Evolutionary conservation across 2,113 vertebrate genomes (phyloP), one percentile per base, ranked within the genome.

Genomic region (Myodes glareolus): DNA sequence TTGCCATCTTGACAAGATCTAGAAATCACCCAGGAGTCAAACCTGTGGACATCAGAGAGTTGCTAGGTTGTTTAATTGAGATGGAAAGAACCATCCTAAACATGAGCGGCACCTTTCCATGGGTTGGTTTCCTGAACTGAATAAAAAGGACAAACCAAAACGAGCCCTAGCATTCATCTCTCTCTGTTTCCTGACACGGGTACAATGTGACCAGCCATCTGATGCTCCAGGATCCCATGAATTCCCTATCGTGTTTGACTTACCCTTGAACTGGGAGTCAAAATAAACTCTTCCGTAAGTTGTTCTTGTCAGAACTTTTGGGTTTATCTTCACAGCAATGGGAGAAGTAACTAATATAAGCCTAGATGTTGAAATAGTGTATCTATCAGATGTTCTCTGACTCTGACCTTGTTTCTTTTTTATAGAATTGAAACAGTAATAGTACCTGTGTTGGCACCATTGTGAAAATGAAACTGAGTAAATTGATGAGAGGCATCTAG

Each of bases 391-490:
- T 94, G n/a, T 55, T 97, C 58, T 87, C 12, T 91, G 47, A 31
- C 33, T 96, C 27, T 92, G 45, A 81, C 33, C n/a, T 13, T 81
- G 25, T 75, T 94, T 67, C 8, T 33, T 92, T 50, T 85, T 47
- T 91, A 4, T 88, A 91, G 91, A 96, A 89, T 65, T 87, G n/a
- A 67, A 21, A 84, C 73, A 95, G 65, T 68, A 55, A 75, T 42
- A 68, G 10, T 94, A n/a, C 27, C 65, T 72, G 14, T 88, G 7
- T 94, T n/a, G 88, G 16, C 39, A 96, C 29, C 72, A 19, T 78
- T 91, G 55, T 95, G 39, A 87, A 91, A 73, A 55, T 89, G 80
- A 86, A 94, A 94, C 61, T 91, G 27, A 88, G 14, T 90, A 92
- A 7, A 82, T 55, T 88, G 39, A 90, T 50, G 65, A 42, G 75